Evolutionary conservation across 2,888 invertebrate genomes (phyloP).

Genomic region (Drosophila tripunctata): DNA sequence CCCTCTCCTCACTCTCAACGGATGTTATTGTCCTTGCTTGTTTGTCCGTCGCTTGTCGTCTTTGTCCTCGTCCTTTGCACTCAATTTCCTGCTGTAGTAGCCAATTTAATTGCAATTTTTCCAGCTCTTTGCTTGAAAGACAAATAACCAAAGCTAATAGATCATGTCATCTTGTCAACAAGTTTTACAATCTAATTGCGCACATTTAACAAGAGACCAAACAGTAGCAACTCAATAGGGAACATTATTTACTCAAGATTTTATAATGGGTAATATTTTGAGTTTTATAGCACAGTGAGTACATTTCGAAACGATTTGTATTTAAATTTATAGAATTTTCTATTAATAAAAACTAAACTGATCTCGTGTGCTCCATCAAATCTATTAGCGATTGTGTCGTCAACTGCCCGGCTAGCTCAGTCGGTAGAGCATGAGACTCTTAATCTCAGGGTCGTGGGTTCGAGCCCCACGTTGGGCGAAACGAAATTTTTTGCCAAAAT

Average conservation of each 20-base stretch:
- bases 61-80: conserved; percentile 45
- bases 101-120: conserved; percentile 76
- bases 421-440: conserved; percentile 79
- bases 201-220: conserved; percentile 51
- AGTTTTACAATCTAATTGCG: conserved; percentile 73
- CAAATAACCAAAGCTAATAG: conserved; percentile 76
- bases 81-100: conserved; percentile 36
- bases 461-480: conserved; percentile 80
- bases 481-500: conserved; percentile 5
- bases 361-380: background rate
- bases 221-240: conserved; percentile 29
- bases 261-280: background rate
- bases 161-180: conserved; percentile 78
- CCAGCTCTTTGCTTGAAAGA: conserved; percentile 53
- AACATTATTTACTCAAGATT: background rate
- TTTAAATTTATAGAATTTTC: background rate
- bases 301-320: background rate
- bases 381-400: fast-evolving
- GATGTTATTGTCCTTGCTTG: conserved; percentile 27
- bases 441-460: conserved; percentile 80
- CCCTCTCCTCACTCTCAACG: background rate
- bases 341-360: background rate
- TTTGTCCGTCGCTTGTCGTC: conserved; percentile 17
- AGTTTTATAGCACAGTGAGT: background rate
- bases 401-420: conserved; percentile 75